These are phyloP conservation scores for Dolichomitus sp. DNA, from an alignment of 2,888 invertebrate species.

Conservation along the genomic window DNA sequence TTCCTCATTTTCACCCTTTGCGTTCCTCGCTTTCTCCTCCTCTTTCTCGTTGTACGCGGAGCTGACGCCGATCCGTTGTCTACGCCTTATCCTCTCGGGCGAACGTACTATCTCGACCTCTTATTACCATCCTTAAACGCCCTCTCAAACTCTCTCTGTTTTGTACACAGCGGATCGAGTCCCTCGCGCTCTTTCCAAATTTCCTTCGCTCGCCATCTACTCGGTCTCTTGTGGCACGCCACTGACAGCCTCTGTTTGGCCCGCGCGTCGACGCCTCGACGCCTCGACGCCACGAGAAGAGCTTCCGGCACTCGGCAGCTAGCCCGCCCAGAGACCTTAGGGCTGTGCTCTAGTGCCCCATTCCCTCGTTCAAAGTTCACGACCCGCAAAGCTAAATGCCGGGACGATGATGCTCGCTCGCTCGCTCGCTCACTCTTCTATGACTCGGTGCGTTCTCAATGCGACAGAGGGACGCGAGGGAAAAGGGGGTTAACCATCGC, in stretches of 20 bases:
- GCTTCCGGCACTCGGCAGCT: constrained; percentile 47
- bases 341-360: constrained; percentile 75
- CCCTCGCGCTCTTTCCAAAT: constrained; percentile 21
- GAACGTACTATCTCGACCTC: constrained; percentile 18
- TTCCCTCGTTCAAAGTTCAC: constrained; percentile 70
- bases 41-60: neutral
- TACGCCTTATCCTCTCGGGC: constrained; percentile 11
- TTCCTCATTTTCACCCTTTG: constrained; percentile 37
- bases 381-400: constrained; percentile 68
- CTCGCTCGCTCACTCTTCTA: neutral
- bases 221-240: constrained; percentile 39
- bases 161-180: neutral
- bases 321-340: constrained; percentile 69
- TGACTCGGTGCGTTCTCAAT: neutral
- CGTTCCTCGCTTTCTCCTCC: constrained; percentile 2
- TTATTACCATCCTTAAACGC: constrained; percentile 33
- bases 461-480: neutral
- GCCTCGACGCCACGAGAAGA: constrained; percentile 52
- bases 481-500: constrained; percentile 8
- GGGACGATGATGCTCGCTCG: constrained; percentile 12
- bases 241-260: constrained; percentile 15
- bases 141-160: constrained; percentile 8
- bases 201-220: constrained; percentile 20
- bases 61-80: constrained; percentile 12
- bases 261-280: constrained; percentile 13